phyloP scores from a whole-genome alignment of 2,888 invertebrate genomes.

The Callosobruchus maculatus region DNA sequence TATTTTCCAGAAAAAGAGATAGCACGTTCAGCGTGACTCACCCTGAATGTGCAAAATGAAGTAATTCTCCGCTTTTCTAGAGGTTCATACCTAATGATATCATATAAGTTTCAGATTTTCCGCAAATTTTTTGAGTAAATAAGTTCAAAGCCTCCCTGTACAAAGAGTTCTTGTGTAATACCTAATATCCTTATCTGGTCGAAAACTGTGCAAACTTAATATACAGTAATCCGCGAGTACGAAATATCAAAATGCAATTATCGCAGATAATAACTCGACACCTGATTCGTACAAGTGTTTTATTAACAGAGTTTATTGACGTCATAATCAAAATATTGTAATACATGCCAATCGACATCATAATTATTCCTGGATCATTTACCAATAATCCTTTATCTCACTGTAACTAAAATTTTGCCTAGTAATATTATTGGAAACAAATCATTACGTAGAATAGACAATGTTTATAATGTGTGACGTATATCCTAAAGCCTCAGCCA shows the following conservation, averaged over 20 bases:
- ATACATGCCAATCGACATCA: background rate
- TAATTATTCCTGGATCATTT: background rate
- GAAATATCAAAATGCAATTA: background rate
- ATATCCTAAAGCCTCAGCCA: no score
- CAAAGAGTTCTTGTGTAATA: background rate
- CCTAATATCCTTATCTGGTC: background rate
- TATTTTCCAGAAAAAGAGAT: no score
- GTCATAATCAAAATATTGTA: background rate
- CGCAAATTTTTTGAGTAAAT: no score
- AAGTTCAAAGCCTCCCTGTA: background rate
- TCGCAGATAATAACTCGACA: background rate
- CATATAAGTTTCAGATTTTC: no score
- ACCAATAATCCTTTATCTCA: background rate
- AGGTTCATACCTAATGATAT: no score
- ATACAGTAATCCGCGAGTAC: background rate
- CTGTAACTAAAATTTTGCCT: no score
- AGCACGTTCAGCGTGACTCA: no score
- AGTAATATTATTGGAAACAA: no score
- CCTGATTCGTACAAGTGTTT: background rate
- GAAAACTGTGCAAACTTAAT: background rate
- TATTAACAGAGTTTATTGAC: background rate
- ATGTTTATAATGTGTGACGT: no score
- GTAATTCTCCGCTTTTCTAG: no score
- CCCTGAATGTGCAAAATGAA: no score
- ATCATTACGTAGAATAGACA: no score